A percentile compares a stretch with the other conserved stretches of the same genome.
Conservation (phyloP, 2,888 invertebrate genomes). For the Melinaea marsaeus region DNA sequence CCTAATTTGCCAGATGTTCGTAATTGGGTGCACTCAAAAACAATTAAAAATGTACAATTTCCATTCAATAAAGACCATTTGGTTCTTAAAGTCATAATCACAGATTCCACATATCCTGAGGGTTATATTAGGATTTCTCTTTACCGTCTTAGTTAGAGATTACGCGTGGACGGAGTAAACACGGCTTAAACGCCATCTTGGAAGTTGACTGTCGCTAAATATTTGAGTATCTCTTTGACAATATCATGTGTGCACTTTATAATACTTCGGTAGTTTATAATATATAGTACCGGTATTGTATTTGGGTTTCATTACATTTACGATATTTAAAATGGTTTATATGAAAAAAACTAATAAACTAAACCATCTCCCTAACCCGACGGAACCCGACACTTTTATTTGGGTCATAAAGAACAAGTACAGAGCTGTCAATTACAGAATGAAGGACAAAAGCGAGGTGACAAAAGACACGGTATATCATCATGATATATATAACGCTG, state of each 20-base stretch:
- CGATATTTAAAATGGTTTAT: no score
- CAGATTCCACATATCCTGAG: slow-evolving; percentile 14
- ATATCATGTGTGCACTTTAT: slow-evolving; percentile 9
- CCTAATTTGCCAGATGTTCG: not conserved
- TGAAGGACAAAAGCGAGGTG: slow-evolving; percentile 26
- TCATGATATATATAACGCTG: slow-evolving; percentile 28
- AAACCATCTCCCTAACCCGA: not conserved
- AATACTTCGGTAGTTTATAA: slow-evolving; percentile 1
- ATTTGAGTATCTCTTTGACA: slow-evolving; percentile 17
- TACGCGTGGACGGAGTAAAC: slow-evolving; percentile 17
- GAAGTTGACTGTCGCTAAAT: slow-evolving; percentile 15
- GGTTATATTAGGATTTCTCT: slow-evolving; percentile 12
- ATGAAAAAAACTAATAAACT: no score
- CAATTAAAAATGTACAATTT: slow-evolving; percentile 18
- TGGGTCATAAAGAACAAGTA: slow-evolving; percentile 20
- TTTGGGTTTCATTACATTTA: no score
- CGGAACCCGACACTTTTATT: not conserved
- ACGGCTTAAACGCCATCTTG: slow-evolving; percentile 16
- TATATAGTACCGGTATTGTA: no score
- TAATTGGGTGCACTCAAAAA: slow-evolving; percentile 6
- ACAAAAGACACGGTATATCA: slow-evolving; percentile 25
- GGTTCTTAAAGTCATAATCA: slow-evolving; percentile 10
- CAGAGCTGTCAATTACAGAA: slow-evolving; percentile 28
- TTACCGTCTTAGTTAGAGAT: slow-evolving; percentile 21
- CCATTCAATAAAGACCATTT: slow-evolving; percentile 19